Conservation (phyloP, 2,113 vertebrate genomes). For the Hydropotes inermis region DNA sequence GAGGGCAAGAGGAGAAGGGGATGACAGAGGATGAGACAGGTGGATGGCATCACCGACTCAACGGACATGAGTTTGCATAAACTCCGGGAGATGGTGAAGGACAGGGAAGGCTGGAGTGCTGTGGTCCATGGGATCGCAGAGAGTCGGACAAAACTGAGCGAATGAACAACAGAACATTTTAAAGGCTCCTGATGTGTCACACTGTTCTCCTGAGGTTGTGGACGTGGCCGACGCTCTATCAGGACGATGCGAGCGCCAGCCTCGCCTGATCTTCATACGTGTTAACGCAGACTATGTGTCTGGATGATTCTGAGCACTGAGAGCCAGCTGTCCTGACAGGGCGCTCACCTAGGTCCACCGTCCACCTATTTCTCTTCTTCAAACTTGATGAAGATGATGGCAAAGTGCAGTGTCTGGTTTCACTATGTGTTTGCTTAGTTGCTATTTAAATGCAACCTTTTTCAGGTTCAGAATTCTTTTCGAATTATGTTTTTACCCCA, state of each 20-base stretch:
- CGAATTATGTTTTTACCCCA: background rate
- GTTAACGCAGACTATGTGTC: background rate
- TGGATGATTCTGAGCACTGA: too few relatives aligned
- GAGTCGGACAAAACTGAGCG: rapidly evolving
- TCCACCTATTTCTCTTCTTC: background rate
- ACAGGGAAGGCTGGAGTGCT: background rate
- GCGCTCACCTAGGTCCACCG: rapidly evolving
- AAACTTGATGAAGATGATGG: background rate
- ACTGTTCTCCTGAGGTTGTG: background rate
- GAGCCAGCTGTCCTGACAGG: background rate
- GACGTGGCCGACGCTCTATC: rapidly evolving
- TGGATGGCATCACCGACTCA: background rate
- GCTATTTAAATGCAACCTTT: background rate
- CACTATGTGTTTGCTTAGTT: background rate
- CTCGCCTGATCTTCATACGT: background rate
- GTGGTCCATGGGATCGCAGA: background rate
- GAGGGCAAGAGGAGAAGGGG: background rate
- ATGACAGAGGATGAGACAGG: background rate
- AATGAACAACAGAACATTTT: background rate
- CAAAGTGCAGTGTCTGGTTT: background rate
- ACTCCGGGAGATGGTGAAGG: background rate
- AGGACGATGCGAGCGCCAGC: background rate
- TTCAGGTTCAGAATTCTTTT: background rate
- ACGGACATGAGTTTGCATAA: background rate
- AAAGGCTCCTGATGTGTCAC: background rate